A percentile compares a stretch with the other conserved stretches of the same genome.
phyloP scores from a whole-genome alignment of 2,113 vertebrate genomes.

The Machaerirhynchus nigripectus region DNA sequence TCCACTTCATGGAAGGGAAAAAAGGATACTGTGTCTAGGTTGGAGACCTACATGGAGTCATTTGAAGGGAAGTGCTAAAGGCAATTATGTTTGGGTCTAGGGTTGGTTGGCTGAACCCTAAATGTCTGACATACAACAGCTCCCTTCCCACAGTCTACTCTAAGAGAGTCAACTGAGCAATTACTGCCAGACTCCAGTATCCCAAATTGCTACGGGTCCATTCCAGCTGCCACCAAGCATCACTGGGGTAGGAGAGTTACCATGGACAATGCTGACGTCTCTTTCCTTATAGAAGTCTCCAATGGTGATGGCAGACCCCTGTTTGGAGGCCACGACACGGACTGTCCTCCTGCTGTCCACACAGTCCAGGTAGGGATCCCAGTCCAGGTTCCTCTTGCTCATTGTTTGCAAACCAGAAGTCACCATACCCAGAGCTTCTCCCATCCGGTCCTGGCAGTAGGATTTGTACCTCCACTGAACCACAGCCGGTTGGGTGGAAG shows the following conservation, averaged over 20 bases:
- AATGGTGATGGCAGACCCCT: constrained; percentile 86
- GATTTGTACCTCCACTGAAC: constrained; percentile 99
- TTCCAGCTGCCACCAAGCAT: background rate
- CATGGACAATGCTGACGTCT: constrained; percentile 90
- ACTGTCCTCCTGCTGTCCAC: constrained; percentile 91
- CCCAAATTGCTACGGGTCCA: background rate
- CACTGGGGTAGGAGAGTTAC: constrained; percentile 67
- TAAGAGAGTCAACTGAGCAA: background rate
- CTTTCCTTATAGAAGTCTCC: constrained; percentile 93
- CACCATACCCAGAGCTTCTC: constrained; percentile 83
- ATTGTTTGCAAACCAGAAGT: constrained; percentile 71
- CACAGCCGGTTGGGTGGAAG: constrained; percentile 85
- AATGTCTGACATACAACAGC: background rate
- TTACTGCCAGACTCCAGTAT: background rate
- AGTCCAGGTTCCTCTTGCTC: constrained; percentile 80
- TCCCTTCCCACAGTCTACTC: background rate
- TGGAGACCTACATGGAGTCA: background rate
- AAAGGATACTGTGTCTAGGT: background rate
- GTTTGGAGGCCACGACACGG: constrained; percentile 88
- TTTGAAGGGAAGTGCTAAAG: background rate
- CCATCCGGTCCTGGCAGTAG: constrained; percentile 90
- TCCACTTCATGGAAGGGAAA: background rate
- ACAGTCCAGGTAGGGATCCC: constrained; percentile 88
- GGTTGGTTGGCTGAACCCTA: background rate
- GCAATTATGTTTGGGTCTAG: background rate